Conservation (phyloP, 2,888 invertebrate species). For the Rhogogaster chlorosoma region DNA sequence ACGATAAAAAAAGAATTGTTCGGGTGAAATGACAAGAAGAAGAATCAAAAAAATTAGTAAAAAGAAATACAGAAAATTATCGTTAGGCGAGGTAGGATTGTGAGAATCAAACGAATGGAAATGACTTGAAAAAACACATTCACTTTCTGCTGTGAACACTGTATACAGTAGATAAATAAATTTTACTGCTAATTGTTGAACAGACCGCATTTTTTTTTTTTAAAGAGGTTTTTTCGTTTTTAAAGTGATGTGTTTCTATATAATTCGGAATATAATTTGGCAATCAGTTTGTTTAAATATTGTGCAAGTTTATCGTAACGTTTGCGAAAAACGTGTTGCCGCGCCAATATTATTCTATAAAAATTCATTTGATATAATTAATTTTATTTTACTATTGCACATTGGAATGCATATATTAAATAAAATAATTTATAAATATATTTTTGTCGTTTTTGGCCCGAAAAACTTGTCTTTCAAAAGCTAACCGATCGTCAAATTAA, state of each 20-base stretch:
- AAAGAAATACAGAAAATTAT: constrained; percentile 15
- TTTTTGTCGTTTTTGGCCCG: neutral
- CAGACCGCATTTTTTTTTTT: constrained; percentile 24
- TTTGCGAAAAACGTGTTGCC: neutral
- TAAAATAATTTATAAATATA: neutral
- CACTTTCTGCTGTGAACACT: constrained; percentile 42
- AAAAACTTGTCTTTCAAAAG: constrained; percentile 2
- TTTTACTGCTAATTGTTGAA: constrained; percentile 33
- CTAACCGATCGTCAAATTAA: neutral
- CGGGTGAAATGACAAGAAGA: neutral
- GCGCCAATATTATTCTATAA: neutral
- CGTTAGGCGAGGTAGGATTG: neutral
- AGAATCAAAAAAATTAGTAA: neutral
- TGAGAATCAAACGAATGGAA: neutral
- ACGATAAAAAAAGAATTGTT: neutral
- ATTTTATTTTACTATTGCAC: constrained; percentile 14
- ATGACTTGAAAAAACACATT: neutral
- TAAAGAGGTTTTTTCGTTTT: constrained; percentile 6
- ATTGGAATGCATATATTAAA: constrained; percentile 16
- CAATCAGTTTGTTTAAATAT: neutral
- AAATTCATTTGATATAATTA: neutral
- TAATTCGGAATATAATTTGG: neutral
- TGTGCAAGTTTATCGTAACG: neutral
- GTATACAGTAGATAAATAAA: constrained; percentile 47
- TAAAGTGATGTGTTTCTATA: neutral